A percentile compares a stretch with the other conserved stretches of the same genome.
Evolutionary conservation across 2,888 invertebrate genomes (phyloP).

Genomic region (Melinopterus prodromus): DNA sequence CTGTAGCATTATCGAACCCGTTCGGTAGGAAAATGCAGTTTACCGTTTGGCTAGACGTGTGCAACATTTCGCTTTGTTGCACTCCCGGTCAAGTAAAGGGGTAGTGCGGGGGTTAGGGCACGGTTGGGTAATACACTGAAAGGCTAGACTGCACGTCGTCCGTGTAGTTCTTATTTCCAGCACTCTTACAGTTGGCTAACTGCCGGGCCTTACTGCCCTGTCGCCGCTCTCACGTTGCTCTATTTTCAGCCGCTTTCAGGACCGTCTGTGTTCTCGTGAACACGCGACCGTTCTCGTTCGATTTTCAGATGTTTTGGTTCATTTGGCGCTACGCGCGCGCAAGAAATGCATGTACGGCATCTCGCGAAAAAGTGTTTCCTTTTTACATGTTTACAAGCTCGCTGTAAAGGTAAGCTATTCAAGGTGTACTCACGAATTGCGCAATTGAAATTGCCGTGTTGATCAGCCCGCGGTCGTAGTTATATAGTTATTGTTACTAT

Average conservation of each 20-base stretch:
- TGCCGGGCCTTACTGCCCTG: background rate
- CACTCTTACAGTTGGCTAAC: background rate
- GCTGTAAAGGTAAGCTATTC: too few species aligned
- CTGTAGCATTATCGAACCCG: background rate
- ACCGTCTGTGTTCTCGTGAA: background rate
- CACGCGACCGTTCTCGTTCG: background rate
- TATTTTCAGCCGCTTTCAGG: background rate
- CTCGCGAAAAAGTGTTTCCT: background rate
- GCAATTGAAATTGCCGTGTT: too few species aligned
- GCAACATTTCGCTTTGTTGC: constrained; percentile 26
- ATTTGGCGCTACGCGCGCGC: background rate
- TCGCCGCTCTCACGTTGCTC: background rate
- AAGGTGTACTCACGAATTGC: too few species aligned
- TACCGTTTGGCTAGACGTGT: constrained; percentile 17
- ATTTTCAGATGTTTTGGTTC: background rate
- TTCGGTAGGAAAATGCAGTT: constrained; percentile 24
- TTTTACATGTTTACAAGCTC: background rate
- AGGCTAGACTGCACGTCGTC: background rate
- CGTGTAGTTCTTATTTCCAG: constrained; percentile 12
- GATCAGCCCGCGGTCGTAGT: too few species aligned
- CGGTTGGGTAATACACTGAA: constrained; percentile 6
- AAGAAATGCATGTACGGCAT: background rate
- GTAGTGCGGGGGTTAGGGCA: constrained; percentile 13
- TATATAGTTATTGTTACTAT: too few species aligned
- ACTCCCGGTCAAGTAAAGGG: constrained; percentile 10